A percentile compares a stretch with the other conserved stretches of the same genome.
phyloP scores from a whole-genome alignment of 1,140 invertebrate species.

The Papilio helenus region DNA sequence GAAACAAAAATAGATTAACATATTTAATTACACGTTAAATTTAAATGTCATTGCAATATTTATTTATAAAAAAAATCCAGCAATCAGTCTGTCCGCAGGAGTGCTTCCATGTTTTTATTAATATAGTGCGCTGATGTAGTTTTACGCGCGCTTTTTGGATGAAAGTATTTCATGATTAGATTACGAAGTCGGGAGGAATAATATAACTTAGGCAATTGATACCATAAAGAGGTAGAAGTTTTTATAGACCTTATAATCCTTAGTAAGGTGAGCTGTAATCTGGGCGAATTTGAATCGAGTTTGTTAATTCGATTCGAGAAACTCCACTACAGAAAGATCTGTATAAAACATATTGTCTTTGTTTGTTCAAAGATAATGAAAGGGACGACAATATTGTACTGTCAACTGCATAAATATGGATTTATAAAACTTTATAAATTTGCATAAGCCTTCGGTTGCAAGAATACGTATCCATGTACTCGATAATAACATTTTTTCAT shows the following conservation, averaged over 20 bases:
- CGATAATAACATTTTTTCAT: no score
- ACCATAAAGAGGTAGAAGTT: background rate
- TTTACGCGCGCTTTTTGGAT: slow-evolving; percentile 63
- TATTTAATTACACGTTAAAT: background rate
- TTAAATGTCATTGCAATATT: slow-evolving; percentile 31
- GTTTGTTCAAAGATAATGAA: background rate
- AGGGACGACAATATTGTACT: background rate
- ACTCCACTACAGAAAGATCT: background rate
- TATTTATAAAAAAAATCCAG: slow-evolving; percentile 48
- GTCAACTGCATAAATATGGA: no score
- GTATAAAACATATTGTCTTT: background rate
- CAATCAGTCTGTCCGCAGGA: slow-evolving; percentile 79
- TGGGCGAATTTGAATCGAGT: background rate
- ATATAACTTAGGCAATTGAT: slow-evolving; percentile 1
- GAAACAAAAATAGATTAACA: background rate
- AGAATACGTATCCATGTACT: no score
- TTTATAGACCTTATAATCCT: slow-evolving; percentile 1
- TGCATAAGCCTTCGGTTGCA: no score
- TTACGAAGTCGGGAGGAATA: slow-evolving; percentile 1
- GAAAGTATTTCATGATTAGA: slow-evolving; percentile 60
- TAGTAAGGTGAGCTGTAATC: slow-evolving; percentile 1
- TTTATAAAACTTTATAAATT: no score
- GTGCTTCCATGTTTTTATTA: slow-evolving; percentile 81
- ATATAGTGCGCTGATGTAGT: slow-evolving; percentile 71
- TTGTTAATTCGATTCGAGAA: background rate